phyloP scores from a whole-genome alignment of 2,888 invertebrate species.

The Trissoscelio sp. region DNA sequence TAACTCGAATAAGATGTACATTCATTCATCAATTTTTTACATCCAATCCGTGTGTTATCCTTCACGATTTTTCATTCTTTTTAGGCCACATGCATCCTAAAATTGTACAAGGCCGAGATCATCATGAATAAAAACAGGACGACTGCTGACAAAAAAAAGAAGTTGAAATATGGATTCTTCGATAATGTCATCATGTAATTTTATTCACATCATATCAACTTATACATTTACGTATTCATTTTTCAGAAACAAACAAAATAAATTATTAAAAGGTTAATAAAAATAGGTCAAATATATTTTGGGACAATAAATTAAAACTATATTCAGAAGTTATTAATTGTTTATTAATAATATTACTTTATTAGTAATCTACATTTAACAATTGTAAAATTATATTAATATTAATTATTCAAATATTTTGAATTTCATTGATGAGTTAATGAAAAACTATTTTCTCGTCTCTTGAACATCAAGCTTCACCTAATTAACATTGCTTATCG shows the following conservation, averaged over 20 bases:
- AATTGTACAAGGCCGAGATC: conserved; percentile 1
- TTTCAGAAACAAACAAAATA: too few relatives aligned
- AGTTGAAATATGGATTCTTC: not conserved
- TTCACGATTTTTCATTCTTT: conserved; percentile 10
- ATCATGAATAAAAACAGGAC: not conserved
- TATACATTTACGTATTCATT: too few relatives aligned
- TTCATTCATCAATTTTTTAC: conserved; percentile 41
- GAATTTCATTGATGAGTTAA: not conserved
- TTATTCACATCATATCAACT: too few relatives aligned
- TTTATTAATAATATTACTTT: too few relatives aligned
- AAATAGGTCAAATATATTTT: too few relatives aligned
- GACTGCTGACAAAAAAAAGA: not conserved
- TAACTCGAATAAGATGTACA: conserved; percentile 13
- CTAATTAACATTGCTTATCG: conserved; percentile 64
- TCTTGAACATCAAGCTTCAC: conserved; percentile 2
- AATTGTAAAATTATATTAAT: too few relatives aligned
- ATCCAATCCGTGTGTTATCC: not conserved
- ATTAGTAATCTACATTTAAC: too few relatives aligned
- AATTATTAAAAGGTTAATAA: too few relatives aligned
- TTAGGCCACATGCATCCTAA: conserved; percentile 1
- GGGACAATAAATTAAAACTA: too few relatives aligned
- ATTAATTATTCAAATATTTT: too few relatives aligned
- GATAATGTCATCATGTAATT: too few relatives aligned
- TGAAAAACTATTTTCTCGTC: not conserved
- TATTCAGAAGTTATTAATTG: too few relatives aligned